Conservation (phyloP, 2,113 vertebrate genomes). For the Pachypanchax playfairii region DNA sequence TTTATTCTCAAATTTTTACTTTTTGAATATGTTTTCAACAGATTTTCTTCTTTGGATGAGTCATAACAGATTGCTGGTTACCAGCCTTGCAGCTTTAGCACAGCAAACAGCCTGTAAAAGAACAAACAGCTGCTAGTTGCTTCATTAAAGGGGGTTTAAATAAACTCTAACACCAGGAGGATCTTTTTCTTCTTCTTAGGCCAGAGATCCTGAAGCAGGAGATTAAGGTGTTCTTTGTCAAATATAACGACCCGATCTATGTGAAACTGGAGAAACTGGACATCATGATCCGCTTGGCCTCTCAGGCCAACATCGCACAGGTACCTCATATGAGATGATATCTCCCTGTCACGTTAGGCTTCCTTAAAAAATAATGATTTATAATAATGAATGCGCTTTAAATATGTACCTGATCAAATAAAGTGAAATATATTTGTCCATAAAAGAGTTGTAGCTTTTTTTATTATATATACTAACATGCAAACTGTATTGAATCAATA, state of each 20-base stretch:
- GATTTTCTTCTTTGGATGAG: too few relatives aligned
- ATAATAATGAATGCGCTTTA: neutral
- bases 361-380: too few relatives aligned
- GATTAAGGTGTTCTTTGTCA: slow-evolving; percentile 99
- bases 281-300: slow-evolving; percentile 98
- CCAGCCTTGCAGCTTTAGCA: too few relatives aligned
- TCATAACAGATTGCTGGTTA: too few relatives aligned
- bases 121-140: too few relatives aligned
- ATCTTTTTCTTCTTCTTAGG: slow-evolving; percentile 77
- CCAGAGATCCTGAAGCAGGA: slow-evolving; percentile 99
- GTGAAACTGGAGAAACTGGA: slow-evolving; percentile 99
- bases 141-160: too few relatives aligned
- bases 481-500: neutral
- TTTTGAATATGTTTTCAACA: too few relatives aligned
- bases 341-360: neutral
- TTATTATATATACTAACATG: neutral
- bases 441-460: neutral
- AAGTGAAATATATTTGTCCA: neutral
- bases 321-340: slow-evolving; percentile 67
- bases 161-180: too few relatives aligned
- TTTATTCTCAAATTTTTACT: too few relatives aligned
- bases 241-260: slow-evolving; percentile 99
- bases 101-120: too few relatives aligned
- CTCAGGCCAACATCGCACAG: slow-evolving; percentile 99
- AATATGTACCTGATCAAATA: neutral